Evolutionary conservation across 1,140 invertebrate genomes (phyloP).

Genomic region (Brachionus angularis): DNA sequence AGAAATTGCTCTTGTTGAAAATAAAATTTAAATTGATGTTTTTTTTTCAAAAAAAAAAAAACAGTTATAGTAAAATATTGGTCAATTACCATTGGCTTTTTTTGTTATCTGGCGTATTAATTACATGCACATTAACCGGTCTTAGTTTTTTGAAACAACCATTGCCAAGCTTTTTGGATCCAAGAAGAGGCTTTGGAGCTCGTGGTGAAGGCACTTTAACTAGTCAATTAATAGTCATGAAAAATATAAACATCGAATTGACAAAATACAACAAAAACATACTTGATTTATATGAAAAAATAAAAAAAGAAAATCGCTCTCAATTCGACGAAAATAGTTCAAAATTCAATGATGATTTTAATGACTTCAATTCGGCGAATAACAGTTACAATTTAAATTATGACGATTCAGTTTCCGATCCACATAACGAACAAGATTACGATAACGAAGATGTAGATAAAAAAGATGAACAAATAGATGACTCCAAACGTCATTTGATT

Average conservation of each 20-base stretch:
- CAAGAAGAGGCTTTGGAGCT: constrained; percentile 22
- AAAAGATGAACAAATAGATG: not conserved
- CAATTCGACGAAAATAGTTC: not conserved
- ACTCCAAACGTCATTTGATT: not conserved
- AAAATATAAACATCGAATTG: constrained; percentile 35
- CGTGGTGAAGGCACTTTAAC: constrained; percentile 34
- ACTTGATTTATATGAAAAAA: constrained; percentile 5
- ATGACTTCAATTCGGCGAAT: too few species aligned
- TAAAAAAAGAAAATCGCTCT: too few species aligned
- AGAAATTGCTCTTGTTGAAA: too few species aligned
- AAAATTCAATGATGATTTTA: too few species aligned
- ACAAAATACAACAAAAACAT: constrained; percentile 28
- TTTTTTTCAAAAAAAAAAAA: too few species aligned
- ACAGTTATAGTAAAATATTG: constrained; percentile 32
- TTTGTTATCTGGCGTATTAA: not conserved
- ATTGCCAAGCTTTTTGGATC: constrained; percentile 14
- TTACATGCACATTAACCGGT: not conserved
- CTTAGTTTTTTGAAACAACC: constrained; percentile 28
- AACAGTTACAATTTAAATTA: too few species aligned
- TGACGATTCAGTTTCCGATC: too few species aligned
- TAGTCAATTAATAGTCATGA: constrained; percentile 18
- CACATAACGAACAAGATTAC: not conserved
- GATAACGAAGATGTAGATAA: not conserved
- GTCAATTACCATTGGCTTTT: constrained; percentile 33
- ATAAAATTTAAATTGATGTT: too few species aligned